phyloP scores from a whole-genome alignment of 2,113 vertebrate genomes.

The Hypocryptadius cinnamomeus region DNA sequence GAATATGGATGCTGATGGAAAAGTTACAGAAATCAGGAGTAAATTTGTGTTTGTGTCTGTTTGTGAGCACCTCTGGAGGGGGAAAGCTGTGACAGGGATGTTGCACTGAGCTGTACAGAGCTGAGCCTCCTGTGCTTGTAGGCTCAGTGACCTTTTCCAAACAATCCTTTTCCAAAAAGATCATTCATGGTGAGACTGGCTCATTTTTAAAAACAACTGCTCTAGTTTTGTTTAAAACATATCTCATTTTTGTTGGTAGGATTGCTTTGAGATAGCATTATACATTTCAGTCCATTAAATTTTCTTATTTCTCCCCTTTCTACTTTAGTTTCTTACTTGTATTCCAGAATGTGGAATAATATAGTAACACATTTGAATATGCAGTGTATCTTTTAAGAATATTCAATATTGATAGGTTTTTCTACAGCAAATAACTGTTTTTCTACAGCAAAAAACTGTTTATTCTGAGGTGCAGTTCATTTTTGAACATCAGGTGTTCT shows the following conservation, averaged over 20 bases:
- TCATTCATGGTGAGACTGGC: not conserved
- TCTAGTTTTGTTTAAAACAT: not conserved
- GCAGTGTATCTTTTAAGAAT: rapidly evolving
- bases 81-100: not conserved
- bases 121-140: not conserved
- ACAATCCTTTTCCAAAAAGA: not conserved
- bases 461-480: not conserved
- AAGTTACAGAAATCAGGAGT: not conserved
- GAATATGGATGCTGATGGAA: not conserved
- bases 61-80: not conserved
- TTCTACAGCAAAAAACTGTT: not conserved
- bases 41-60: not conserved
- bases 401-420: not conserved
- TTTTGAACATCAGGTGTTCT: not conserved
- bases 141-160: not conserved
- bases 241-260: not conserved
- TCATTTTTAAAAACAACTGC: not conserved
- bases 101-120: not conserved
- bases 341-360: not conserved
- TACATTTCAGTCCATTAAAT: not conserved
- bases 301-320: not conserved
- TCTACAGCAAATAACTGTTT: not conserved
- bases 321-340: not conserved
- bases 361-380: not conserved
- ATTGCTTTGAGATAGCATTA: not conserved